Evolutionary conservation across 2,797 vertebrate species (phyloP).

Genomic region (Scyliorhinus canicula): DNA sequence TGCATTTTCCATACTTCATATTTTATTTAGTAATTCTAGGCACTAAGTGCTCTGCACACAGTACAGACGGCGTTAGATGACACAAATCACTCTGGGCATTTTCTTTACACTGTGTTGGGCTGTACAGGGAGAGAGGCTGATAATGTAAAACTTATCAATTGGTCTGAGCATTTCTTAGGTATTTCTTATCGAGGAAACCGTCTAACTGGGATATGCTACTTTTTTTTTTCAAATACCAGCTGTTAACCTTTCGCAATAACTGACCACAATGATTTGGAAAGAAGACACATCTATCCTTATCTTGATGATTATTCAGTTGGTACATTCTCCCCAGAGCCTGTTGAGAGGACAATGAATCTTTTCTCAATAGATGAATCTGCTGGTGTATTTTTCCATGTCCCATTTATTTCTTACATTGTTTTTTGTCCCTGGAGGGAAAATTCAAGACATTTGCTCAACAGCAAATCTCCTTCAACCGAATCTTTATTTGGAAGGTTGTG

Average conservation of each 20-base stretch:
- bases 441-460: slow-evolving; percentile 9
- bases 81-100: background rate
- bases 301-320: slow-evolving; percentile 16
- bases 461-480: slow-evolving; percentile 3
- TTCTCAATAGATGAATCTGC: slow-evolving; percentile 18
- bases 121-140: background rate
- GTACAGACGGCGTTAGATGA: background rate
- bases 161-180: background rate
- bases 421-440: slow-evolving; percentile 12
- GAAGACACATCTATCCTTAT: slow-evolving; percentile 28
- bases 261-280: slow-evolving; percentile 7
- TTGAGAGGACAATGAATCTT: slow-evolving; percentile 26
- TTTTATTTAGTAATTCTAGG: background rate
- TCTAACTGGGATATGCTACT: background rate
- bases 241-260: slow-evolving; percentile 19
- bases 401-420: slow-evolving; percentile 35
- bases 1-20: background rate
- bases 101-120: background rate
- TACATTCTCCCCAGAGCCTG: background rate
- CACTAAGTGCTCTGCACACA: background rate
- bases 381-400: slow-evolving; percentile 26
- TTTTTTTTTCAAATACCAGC: background rate
- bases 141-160: background rate
- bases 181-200: background rate
- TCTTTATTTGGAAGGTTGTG: slow-evolving; percentile 3